Evolutionary conservation across 1,140 invertebrate genomes (phyloP).

Genomic region (Drosophila ogumai): DNA sequence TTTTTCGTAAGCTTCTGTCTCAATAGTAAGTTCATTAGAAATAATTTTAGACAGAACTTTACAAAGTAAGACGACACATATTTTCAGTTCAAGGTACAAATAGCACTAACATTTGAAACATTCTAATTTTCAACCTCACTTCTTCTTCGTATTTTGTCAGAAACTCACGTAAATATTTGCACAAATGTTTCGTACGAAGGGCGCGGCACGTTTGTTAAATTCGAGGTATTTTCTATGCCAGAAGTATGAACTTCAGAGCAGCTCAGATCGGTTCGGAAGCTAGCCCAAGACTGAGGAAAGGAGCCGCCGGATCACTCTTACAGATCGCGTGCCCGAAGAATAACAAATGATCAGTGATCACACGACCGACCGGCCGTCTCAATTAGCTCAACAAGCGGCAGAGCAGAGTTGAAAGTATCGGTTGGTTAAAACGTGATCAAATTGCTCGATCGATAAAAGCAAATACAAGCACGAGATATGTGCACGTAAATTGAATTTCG

Average conservation of each 20-base stretch:
- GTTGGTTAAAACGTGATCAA: slow-evolving; percentile 65
- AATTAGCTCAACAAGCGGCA: slow-evolving; percentile 59
- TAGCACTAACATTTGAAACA: not conserved
- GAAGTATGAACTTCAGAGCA: slow-evolving; percentile 3
- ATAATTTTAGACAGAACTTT: not conserved
- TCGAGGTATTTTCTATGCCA: slow-evolving; percentile 1
- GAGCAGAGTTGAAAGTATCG: slow-evolving; percentile 26
- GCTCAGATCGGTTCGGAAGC: slow-evolving; percentile 30
- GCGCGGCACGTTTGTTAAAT: slow-evolving; percentile 26
- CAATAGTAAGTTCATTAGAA: not conserved
- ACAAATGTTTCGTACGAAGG: slow-evolving; percentile 54
- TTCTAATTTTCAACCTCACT: slow-evolving; percentile 5
- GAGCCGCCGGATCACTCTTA: slow-evolving; percentile 5
- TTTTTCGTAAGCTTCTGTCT: not conserved
- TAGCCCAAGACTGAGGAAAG: slow-evolving; percentile 51
- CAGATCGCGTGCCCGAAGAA: slow-evolving; percentile 58
- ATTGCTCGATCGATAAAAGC: slow-evolving; percentile 26
- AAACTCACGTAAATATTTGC: slow-evolving; percentile 56
- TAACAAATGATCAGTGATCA: slow-evolving; percentile 46
- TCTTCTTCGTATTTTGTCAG: not conserved
- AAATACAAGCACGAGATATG: slow-evolving; percentile 37
- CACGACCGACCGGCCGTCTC: slow-evolving; percentile 40
- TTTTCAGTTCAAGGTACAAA: not conserved
- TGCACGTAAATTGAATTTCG: slow-evolving; percentile 37
- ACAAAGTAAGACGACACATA: not conserved